phyloP scores from a whole-genome alignment of 2,888 invertebrate species.

The Harmothoe impar region DNA sequence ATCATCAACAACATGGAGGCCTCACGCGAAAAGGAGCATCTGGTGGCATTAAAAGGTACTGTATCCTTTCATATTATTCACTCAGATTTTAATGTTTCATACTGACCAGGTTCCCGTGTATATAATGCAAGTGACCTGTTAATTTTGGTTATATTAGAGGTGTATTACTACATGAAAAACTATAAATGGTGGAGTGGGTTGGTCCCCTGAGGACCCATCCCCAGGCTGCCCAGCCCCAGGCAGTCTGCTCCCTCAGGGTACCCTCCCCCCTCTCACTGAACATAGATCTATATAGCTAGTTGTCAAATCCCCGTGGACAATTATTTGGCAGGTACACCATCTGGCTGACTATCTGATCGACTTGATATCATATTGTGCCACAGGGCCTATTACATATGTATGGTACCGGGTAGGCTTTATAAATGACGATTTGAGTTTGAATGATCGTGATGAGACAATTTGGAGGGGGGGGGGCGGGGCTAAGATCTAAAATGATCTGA shows the following conservation, averaged over 20 bases:
- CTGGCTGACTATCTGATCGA: not conserved
- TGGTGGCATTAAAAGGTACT: constrained; percentile 65
- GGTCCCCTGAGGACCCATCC: not conserved
- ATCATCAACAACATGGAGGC: constrained; percentile 64
- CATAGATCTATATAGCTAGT: no score
- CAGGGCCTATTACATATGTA: no score
- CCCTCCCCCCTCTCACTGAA: not conserved
- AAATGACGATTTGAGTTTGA: no score
- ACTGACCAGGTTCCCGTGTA: not conserved
- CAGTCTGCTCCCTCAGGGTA: not conserved
- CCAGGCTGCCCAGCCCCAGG: not conserved
- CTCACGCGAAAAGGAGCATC: constrained; percentile 64
- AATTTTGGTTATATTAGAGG: not conserved
- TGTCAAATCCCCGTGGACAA: constrained; percentile 1
- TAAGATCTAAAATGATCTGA: no score
- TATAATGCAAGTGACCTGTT: not conserved
- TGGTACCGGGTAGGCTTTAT: no score
- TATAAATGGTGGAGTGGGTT: not conserved
- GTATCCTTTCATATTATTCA: not conserved
- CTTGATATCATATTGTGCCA: no score
- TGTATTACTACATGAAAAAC: not conserved
- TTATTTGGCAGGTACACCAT: not conserved
- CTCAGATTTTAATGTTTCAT: constrained; percentile 3
- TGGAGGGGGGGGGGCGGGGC: not conserved
- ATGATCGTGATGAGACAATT: no score